These are phyloP conservation scores for Microtus montanus DNA, from an alignment of 2,113 vertebrate genomes.

Conservation along the genomic window DNA sequence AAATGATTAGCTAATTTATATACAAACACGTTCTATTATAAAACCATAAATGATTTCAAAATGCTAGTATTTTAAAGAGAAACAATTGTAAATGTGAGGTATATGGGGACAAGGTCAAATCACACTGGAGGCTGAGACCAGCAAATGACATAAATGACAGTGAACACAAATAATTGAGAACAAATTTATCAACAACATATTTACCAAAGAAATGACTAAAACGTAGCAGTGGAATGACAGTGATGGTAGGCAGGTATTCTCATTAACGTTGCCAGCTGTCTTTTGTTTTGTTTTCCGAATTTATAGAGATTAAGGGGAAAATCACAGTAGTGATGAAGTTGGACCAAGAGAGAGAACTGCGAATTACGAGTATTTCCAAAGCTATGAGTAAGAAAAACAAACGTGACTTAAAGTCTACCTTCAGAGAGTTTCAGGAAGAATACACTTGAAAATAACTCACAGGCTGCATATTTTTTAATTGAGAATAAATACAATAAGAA, in stretches of 20 bases:
- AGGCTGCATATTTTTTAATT: background rate
- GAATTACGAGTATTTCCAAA: background rate
- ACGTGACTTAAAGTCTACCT: background rate
- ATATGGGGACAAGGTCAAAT: background rate
- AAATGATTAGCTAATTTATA: background rate
- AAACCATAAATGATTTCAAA: background rate
- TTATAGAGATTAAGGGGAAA: background rate
- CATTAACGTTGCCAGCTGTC: too few species aligned
- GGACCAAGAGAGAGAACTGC: background rate
- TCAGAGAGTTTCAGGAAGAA: background rate
- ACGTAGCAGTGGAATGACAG: background rate
- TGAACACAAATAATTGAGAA: background rate
- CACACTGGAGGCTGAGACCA: background rate
- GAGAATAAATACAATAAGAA: background rate
- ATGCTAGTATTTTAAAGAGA: background rate
- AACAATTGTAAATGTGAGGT: background rate
- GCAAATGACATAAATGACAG: conserved; percentile 1
- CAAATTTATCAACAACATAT: background rate
- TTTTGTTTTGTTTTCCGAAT: background rate
- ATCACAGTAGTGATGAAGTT: background rate
- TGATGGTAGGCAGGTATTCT: accelerated
- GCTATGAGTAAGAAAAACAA: background rate
- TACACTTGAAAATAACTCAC: background rate
- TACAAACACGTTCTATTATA: background rate
- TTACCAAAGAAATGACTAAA: background rate